These are phyloP conservation scores for Heliconius hermathena DNA, from an alignment of 1,140 invertebrate genomes.

Conservation along the genomic window DNA sequence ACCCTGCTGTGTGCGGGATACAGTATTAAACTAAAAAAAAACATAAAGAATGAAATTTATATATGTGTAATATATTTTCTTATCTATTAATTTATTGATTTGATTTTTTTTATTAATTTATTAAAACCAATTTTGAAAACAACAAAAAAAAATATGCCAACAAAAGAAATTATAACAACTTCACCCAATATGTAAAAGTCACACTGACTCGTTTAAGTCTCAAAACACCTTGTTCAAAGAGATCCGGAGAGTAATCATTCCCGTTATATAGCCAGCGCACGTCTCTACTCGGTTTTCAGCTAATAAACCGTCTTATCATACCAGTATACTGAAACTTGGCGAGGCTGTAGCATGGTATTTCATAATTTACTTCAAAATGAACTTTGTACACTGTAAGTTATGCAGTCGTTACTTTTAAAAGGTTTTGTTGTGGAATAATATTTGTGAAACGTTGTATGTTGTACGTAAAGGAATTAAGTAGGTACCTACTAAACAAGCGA, in stretches of 20 bases:
- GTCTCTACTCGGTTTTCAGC: slow-evolving; percentile 25
- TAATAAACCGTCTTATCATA: slow-evolving; percentile 25
- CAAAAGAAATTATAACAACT: neutral
- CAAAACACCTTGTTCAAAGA: neutral
- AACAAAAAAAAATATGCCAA: too few species aligned
- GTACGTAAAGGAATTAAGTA: too few species aligned
- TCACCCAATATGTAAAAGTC: neutral
- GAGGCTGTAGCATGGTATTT: neutral
- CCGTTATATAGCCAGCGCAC: slow-evolving; percentile 22
- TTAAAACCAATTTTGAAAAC: too few species aligned
- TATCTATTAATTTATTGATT: too few species aligned
- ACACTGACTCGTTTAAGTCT: neutral
- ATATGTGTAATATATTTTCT: too few species aligned
- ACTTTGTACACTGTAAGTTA: neutral
- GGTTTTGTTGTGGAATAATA: neutral
- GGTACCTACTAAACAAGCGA: too few species aligned
- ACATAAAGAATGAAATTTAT: too few species aligned
- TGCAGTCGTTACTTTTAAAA: neutral
- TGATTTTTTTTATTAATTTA: too few species aligned
- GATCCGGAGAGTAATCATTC: neutral
- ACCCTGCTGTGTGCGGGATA: too few species aligned
- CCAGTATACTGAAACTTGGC: slow-evolving; percentile 12
- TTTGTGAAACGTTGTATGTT: neutral
- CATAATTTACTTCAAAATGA: neutral
- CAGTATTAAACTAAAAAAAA: too few species aligned